A percentile compares a stretch with the other conserved stretches of the same genome.
Evolutionary conservation across 2,888 invertebrate genomes (phyloP).

Genomic region (Napeogenes inachia): DNA sequence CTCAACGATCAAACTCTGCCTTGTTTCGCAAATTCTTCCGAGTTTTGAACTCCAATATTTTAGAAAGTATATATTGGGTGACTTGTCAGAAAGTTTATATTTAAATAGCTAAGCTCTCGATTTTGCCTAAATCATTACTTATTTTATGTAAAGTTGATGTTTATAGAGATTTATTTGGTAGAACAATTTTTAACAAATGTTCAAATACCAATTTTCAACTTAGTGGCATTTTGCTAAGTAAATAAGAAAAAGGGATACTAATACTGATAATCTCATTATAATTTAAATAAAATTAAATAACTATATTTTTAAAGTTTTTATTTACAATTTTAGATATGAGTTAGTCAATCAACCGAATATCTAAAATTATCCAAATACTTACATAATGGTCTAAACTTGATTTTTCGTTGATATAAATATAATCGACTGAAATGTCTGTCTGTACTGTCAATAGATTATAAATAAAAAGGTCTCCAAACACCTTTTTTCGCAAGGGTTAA

Average conservation of each 20-base stretch:
- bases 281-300: no score
- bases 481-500: slow-evolving; percentile 5
- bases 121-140: background rate
- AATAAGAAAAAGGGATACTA: no score
- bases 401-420: background rate
- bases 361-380: no score
- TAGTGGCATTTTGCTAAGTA: no score
- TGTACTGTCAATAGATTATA: background rate
- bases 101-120: slow-evolving; percentile 1
- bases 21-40: slow-evolving; percentile 23
- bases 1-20: slow-evolving; percentile 30
- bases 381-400: background rate
- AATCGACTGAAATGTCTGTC: background rate
- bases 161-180: background rate
- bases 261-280: no score
- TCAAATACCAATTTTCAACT: background rate
- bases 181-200: background rate
- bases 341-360: no score
- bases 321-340: no score
- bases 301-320: no score
- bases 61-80: slow-evolving; percentile 9
- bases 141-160: background rate
- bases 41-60: slow-evolving; percentile 20
- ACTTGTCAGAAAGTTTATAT: slow-evolving; percentile 4
- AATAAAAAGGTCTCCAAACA: slow-evolving; percentile 6